A percentile compares a stretch with the other conserved stretches of the same genome.
These are phyloP conservation scores for Pipistrellus pygmaeus DNA, from an alignment of 2,797 vertebrate genomes.

Conservation along the genomic window DNA sequence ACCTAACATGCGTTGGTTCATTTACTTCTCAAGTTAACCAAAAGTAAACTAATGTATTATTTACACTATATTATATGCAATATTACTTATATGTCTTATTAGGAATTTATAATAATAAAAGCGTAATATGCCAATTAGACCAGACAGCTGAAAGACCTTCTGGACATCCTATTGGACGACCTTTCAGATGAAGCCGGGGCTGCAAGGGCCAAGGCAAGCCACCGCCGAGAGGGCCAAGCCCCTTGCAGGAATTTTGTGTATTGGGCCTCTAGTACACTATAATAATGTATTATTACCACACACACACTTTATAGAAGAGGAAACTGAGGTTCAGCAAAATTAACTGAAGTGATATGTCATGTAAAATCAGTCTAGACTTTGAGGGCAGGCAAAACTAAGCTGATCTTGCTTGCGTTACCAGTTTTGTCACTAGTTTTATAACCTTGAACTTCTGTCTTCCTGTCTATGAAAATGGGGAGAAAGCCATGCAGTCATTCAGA, in stretches of 20 bases:
- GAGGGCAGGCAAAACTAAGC: not conserved
- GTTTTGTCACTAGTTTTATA: not conserved
- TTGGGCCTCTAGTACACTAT: not conserved
- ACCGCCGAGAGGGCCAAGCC: too few species aligned
- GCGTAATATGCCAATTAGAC: too few species aligned
- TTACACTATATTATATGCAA: not conserved
- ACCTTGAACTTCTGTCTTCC: not conserved
- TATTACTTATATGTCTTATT: not conserved
- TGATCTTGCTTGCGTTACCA: not conserved
- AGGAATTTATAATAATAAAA: not conserved
- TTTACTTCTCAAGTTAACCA: conserved; percentile 30
- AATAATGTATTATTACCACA: not conserved
- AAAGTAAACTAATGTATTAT: conserved; percentile 30
- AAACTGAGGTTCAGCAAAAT: conserved; percentile 35
- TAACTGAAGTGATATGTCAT: not conserved
- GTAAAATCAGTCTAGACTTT: not conserved
- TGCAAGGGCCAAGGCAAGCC: too few species aligned
- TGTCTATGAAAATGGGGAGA: not conserved
- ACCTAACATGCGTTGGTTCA: not conserved
- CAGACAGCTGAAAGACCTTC: too few species aligned
- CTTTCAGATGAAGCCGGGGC: too few species aligned
- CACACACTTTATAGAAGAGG: conserved; percentile 32
- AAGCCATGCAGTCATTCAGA: not conserved
- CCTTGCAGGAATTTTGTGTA: too few species aligned
- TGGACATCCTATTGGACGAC: too few species aligned